Evolutionary conservation across 2,888 invertebrate genomes (phyloP).

Genomic region (Dicyrtoma fusca): DNA sequence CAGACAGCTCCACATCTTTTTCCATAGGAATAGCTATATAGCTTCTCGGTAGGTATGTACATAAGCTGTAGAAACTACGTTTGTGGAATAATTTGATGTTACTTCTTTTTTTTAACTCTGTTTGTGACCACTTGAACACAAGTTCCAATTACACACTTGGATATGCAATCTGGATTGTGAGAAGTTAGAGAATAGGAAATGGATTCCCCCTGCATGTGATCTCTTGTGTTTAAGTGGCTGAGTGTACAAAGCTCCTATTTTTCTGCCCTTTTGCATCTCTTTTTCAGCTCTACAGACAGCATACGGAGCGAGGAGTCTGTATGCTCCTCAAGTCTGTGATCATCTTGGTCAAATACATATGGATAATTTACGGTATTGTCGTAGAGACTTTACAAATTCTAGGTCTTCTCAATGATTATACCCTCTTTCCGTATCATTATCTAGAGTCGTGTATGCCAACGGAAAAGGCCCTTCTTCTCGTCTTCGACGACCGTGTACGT

Average conservation of each 20-base stretch:
- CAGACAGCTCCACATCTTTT: too few relatives aligned
- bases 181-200: constrained; percentile 11
- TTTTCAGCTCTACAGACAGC: constrained; percentile 5
- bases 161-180: constrained; percentile 4
- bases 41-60: too few relatives aligned
- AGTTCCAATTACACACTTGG: too few relatives aligned
- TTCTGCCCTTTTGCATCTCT: constrained; percentile 21
- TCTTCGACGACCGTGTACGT: constrained; percentile 10
- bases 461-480: constrained; percentile 27
- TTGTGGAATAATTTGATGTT: too few relatives aligned
- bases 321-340: constrained; percentile 3
- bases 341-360: constrained; percentile 17
- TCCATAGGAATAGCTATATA: too few relatives aligned
- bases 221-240: constrained; percentile 19
- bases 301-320: too few relatives aligned
- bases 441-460: constrained; percentile 44
- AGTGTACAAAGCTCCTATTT: background rate
- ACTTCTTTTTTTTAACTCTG: too few relatives aligned
- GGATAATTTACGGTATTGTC: constrained; percentile 53
- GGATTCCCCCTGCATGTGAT: constrained; percentile 11
- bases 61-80: too few relatives aligned
- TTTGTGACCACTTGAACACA: too few relatives aligned
- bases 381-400: constrained; percentile 49
- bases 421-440: constrained; percentile 51
- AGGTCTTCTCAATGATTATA: constrained; percentile 49